phyloP scores from a whole-genome alignment of 1,140 invertebrate species.

The Bombus turneri region DNA sequence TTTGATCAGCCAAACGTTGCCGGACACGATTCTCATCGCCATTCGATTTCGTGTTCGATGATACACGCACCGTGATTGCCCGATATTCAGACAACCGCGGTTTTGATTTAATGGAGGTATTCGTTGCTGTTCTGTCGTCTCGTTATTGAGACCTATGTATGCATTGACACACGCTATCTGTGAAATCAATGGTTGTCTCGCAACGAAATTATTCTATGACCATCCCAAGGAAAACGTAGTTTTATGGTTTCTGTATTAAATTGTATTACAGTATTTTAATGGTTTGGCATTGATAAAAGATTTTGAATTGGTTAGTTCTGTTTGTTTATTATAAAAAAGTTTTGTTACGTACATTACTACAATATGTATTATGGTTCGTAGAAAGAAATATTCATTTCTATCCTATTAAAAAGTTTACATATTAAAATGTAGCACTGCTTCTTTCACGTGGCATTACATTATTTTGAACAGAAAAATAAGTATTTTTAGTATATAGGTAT shows the following conservation, averaged over 20 bases:
- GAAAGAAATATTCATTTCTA: too few species aligned
- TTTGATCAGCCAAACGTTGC: neutral
- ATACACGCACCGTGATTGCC: slow-evolving; percentile 36
- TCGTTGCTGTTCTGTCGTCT: neutral
- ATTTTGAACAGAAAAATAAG: neutral
- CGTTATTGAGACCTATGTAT: neutral
- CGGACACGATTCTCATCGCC: slow-evolving; percentile 15
- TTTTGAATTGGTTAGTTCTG: too few species aligned
- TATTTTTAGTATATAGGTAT: neutral
- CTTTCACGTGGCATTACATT: too few species aligned
- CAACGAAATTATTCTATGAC: neutral
- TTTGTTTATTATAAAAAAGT: too few species aligned
- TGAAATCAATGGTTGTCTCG: neutral
- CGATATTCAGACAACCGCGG: slow-evolving; percentile 25
- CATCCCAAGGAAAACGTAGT: neutral
- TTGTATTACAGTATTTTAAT: too few species aligned
- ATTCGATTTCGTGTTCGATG: slow-evolving; percentile 56
- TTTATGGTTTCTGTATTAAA: neutral
- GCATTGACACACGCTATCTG: slow-evolving; percentile 25
- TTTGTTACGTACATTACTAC: too few species aligned
- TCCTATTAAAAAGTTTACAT: neutral
- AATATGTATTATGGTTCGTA: too few species aligned
- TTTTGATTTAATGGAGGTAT: neutral
- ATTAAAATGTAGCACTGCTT: neutral
- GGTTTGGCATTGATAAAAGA: too few species aligned